These are phyloP conservation scores for Monoplex corrugatus DNA, from an alignment of 2,888 invertebrate species.

Conservation along the genomic window DNA sequence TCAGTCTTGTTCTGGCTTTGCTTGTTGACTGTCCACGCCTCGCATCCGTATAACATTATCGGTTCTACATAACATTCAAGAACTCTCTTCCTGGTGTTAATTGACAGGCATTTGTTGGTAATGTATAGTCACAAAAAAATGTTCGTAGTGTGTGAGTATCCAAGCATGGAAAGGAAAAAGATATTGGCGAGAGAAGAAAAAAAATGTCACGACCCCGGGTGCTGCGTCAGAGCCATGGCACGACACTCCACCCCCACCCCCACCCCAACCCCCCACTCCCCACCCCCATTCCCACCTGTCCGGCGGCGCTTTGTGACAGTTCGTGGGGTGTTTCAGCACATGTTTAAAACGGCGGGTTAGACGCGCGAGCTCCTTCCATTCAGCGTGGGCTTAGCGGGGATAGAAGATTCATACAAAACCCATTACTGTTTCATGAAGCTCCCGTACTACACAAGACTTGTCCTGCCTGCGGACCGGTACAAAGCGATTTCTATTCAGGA, in stretches of 20 bases:
- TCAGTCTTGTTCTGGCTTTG: no score
- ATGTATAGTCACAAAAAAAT: no score
- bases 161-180: no score
- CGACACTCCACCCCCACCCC: neutral
- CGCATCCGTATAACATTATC: no score
- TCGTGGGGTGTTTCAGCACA: neutral
- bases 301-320: neutral
- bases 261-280: neutral
- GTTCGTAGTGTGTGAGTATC: no score
- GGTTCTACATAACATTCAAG: no score
- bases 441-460: slow-evolving; percentile 6
- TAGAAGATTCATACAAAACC: slow-evolving; percentile 11
- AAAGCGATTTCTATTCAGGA: slow-evolving; percentile 43
- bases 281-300: neutral
- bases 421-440: neutral
- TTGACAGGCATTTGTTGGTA: no score
- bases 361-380: neutral
- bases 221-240: neutral
- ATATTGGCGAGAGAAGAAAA: neutral
- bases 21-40: no score
- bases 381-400: neutral
- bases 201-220: no score
- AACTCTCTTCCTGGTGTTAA: no score
- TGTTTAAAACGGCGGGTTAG: slow-evolving; percentile 34
- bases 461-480: neutral